Conservation (phyloP, 2,888 invertebrate species). For the Geotrupes spiniger region DNA sequence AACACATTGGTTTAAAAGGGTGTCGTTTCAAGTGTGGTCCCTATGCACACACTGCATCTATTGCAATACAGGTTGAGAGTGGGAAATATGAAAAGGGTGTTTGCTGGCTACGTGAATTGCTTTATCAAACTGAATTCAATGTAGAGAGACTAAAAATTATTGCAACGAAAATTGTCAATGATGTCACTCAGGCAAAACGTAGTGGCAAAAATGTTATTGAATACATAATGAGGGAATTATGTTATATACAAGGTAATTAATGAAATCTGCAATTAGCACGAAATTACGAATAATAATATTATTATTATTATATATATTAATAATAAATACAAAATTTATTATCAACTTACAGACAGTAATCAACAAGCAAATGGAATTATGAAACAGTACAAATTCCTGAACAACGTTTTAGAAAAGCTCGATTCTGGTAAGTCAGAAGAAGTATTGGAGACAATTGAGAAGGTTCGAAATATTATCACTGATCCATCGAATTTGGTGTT, state of each 20-base stretch:
- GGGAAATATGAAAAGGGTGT: constrained; percentile 73
- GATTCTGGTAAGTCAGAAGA: constrained; percentile 52
- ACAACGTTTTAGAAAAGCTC: constrained; percentile 61
- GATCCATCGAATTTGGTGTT: constrained; percentile 62
- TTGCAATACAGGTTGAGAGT: constrained; percentile 73
- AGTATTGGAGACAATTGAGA: constrained; percentile 56
- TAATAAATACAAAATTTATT: too few relatives aligned
- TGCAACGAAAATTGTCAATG: constrained; percentile 77
- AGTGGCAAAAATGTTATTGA: constrained; percentile 68
- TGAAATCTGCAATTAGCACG: neutral
- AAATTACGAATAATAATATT: neutral
- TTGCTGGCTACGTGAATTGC: constrained; percentile 71
- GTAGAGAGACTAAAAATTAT: constrained; percentile 73
- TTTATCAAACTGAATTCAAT: constrained; percentile 69
- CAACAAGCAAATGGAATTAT: constrained; percentile 67
- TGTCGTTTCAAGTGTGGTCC: constrained; percentile 66
- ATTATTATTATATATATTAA: neutral
- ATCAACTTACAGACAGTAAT: constrained; percentile 70
- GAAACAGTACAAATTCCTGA: constrained; percentile 74
- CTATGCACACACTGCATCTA: constrained; percentile 65
- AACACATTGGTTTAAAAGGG: constrained; percentile 63
- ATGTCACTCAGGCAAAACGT: constrained; percentile 72
- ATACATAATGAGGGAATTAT: constrained; percentile 59
- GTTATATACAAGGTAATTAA: constrained; percentile 56
- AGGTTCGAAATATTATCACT: constrained; percentile 60